Conservation (phyloP, 2,888 invertebrate species). For the Eueremaeus valkanovi region DNA sequence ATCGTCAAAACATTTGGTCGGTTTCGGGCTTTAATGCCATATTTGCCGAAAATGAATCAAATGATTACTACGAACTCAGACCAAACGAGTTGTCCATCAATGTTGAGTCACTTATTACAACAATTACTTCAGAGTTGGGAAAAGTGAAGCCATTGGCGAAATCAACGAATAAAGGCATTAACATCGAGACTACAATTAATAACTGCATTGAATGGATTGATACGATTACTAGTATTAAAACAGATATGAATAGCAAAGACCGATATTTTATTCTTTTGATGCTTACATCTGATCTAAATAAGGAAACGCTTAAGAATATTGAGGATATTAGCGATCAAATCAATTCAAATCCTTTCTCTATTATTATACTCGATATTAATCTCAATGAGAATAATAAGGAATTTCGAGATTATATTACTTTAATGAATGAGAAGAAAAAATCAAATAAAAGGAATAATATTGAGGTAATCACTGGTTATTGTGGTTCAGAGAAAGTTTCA, state of each 20-base stretch:
- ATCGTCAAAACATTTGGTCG: background rate
- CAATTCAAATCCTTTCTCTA: background rate
- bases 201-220: background rate
- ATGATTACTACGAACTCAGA: background rate
- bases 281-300: background rate
- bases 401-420: background rate
- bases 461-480: background rate
- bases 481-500: too few species aligned
- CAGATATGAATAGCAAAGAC: background rate
- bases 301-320: background rate
- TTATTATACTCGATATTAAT: background rate
- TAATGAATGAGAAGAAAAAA: background rate
- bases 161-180: background rate
- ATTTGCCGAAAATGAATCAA: background rate
- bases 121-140: background rate
- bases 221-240: too few species aligned
- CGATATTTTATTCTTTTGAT: background rate
- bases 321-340: background rate
- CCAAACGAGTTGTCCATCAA: background rate
- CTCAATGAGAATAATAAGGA: background rate
- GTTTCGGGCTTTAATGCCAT: constrained; percentile 1
- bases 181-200: background rate
- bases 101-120: background rate
- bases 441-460: background rate
- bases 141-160: background rate